A percentile compares a stretch with the other conserved stretches of the same genome.
phyloP scores from a whole-genome alignment of 2,113 vertebrate genomes.

The Phylloscopus trochilus region DNA sequence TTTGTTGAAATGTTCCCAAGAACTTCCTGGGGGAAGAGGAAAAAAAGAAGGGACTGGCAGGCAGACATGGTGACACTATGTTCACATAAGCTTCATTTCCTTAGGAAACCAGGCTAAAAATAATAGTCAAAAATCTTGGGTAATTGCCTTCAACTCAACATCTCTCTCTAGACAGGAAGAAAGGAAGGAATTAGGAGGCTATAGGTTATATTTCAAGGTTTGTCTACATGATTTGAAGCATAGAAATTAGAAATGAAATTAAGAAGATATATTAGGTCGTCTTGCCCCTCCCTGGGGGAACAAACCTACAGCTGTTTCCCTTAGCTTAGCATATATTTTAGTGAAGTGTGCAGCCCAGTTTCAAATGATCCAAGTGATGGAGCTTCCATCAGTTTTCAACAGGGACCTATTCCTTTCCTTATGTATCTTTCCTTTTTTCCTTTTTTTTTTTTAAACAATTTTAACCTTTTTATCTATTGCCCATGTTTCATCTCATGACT shows the following conservation, averaged over 20 bases:
- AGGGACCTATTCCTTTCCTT: conserved; percentile 3
- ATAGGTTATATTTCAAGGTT: conserved; percentile 50
- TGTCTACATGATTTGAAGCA: conserved; percentile 45
- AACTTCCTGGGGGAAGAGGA: conserved; percentile 47
- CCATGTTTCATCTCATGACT: conserved; percentile 4
- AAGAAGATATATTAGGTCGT: conserved; percentile 49
- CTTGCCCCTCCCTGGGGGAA: background rate
- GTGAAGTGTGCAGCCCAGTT: background rate
- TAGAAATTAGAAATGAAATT: conserved; percentile 61
- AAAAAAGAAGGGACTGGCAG: conserved; percentile 26
- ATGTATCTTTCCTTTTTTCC: background rate
- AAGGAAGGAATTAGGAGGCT: conserved; percentile 49
- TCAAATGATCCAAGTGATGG: conserved; percentile 44
- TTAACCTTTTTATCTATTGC: background rate
- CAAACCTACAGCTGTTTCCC: conserved; percentile 39
- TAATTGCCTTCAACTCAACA: conserved; percentile 43
- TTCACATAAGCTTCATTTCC: conserved; percentile 46
- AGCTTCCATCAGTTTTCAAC: conserved; percentile 50
- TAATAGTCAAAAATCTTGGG: conserved; percentile 29
- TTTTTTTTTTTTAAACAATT: background rate
- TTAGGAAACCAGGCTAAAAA: conserved; percentile 58
- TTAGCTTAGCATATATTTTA: background rate
- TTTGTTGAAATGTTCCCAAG: conserved; percentile 1
- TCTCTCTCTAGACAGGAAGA: conserved; percentile 53
- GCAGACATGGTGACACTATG: background rate